Percentiles rank a stretch among this genome's conserved stretches.
These are phyloP conservation scores for Armadillidium nasatum DNA, from an alignment of 1,140 invertebrate genomes.

Conservation along the genomic window DNA sequence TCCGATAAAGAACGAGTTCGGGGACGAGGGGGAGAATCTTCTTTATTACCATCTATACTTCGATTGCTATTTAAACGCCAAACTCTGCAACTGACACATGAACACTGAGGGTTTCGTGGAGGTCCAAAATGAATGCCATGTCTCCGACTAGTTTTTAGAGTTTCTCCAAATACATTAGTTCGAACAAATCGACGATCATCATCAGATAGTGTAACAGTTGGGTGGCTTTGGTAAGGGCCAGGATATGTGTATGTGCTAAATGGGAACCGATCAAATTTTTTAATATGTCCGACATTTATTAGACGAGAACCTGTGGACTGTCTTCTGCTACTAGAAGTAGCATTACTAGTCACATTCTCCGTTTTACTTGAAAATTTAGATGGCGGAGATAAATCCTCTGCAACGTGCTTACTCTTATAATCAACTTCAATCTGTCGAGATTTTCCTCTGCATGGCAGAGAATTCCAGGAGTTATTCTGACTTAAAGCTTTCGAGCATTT, in stretches of 20 bases:
- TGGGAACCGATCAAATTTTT: conserved; percentile 34
- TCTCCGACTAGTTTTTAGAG: conserved; percentile 59
- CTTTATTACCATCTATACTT: not conserved
- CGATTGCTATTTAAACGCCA: not conserved
- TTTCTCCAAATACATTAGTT: conserved; percentile 57
- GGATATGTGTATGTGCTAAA: conserved; percentile 26
- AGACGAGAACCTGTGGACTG: conserved; percentile 1
- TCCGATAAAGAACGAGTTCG: conserved; percentile 39
- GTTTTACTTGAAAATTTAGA: not conserved
- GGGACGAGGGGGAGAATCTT: conserved; percentile 6
- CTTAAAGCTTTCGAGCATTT: not conserved
- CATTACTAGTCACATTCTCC: not conserved
- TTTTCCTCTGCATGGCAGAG: not conserved
- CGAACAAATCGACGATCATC: conserved; percentile 36
- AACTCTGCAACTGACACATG: conserved; percentile 62
- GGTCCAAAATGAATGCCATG: conserved; percentile 70
- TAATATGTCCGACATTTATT: conserved; percentile 34
- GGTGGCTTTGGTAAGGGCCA: not conserved
- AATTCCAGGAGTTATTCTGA: not conserved
- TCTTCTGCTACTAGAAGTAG: not conserved
- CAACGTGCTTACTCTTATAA: too few relatives aligned
- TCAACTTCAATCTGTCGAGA: not conserved
- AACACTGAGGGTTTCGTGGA: conserved; percentile 67
- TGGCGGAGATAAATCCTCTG: not conserved
- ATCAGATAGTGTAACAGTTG: not conserved